Percentiles rank a stretch among this genome's conserved stretches.
These are phyloP conservation scores for Leptoteleia sp. DNA, from an alignment of 1,140 invertebrate genomes.

Conservation along the genomic window DNA sequence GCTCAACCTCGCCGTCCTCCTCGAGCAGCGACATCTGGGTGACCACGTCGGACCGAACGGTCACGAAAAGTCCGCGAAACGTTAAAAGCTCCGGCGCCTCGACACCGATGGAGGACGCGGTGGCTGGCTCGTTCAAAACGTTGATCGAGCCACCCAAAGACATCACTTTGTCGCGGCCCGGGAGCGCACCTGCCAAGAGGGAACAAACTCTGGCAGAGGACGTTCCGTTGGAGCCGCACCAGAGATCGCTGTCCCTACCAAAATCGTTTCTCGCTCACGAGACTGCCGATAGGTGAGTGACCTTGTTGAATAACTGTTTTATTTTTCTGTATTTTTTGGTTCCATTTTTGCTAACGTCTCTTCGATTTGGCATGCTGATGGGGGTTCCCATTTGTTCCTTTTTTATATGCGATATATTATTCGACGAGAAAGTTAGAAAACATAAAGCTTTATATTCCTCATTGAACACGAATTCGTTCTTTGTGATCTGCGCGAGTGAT, in stretches of 20 bases:
- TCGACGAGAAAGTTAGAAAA: neutral
- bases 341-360: constrained; percentile 4
- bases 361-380: constrained; percentile 9
- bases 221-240: constrained; percentile 79
- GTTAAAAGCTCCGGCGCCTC: constrained; percentile 81
- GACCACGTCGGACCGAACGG: constrained; percentile 81
- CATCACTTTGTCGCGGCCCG: constrained; percentile 80
- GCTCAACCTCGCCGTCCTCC: constrained; percentile 79
- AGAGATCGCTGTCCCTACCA: constrained; percentile 84
- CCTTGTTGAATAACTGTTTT: too few relatives aligned
- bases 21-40: constrained; percentile 83
- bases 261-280: constrained; percentile 84
- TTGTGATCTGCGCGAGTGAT: too few relatives aligned
- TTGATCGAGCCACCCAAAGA: constrained; percentile 74
- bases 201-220: constrained; percentile 72
- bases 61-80: constrained; percentile 80
- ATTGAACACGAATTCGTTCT: too few relatives aligned
- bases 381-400: too few relatives aligned
- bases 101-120: constrained; percentile 80
- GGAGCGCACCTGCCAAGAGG: constrained; percentile 81
- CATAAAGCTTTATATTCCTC: too few relatives aligned
- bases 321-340: too few relatives aligned
- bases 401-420: too few relatives aligned
- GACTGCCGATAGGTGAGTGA: constrained; percentile 72
- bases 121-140: constrained; percentile 73